These are phyloP conservation scores for Stramonita haemastoma DNA, from an alignment of 2,888 invertebrate species.

Conservation along the genomic window DNA sequence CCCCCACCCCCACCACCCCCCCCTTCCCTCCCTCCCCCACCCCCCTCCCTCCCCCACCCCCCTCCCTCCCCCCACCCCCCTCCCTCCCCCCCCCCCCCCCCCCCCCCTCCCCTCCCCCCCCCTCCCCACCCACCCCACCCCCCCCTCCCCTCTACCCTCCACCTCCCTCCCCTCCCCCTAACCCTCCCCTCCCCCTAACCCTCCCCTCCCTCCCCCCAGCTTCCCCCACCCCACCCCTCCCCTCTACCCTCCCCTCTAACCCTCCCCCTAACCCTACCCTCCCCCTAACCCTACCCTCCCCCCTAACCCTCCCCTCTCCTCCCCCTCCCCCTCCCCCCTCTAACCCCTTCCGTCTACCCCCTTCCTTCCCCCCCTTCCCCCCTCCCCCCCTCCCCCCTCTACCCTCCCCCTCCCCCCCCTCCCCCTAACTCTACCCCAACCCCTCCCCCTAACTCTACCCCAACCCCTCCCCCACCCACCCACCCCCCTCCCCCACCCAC, in stretches of 20 bases:
- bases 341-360: too few relatives aligned
- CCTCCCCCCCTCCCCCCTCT: too few relatives aligned
- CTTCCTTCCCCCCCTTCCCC: too few relatives aligned
- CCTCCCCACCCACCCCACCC: background rate
- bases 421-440: too few relatives aligned
- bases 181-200: background rate
- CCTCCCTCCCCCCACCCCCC: background rate
- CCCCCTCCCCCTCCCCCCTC: too few relatives aligned
- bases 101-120: background rate
- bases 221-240: background rate
- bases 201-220: background rate
- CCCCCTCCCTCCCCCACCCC: background rate
- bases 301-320: too few relatives aligned
- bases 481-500: too few relatives aligned
- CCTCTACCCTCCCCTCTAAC: background rate
- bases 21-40: background rate
- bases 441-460: too few relatives aligned
- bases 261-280: too few relatives aligned
- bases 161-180: slow-evolving; percentile 31
- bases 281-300: too few relatives aligned
- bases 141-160: background rate
- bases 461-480: too few relatives aligned
- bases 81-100: background rate
- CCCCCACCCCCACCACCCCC: background rate
- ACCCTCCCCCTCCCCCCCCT: too few relatives aligned